A percentile compares a stretch with the other conserved stretches of the same genome.
Evolutionary conservation across 1,140 invertebrate genomes (phyloP).

Genomic region (Temnothorax curvispinosus): DNA sequence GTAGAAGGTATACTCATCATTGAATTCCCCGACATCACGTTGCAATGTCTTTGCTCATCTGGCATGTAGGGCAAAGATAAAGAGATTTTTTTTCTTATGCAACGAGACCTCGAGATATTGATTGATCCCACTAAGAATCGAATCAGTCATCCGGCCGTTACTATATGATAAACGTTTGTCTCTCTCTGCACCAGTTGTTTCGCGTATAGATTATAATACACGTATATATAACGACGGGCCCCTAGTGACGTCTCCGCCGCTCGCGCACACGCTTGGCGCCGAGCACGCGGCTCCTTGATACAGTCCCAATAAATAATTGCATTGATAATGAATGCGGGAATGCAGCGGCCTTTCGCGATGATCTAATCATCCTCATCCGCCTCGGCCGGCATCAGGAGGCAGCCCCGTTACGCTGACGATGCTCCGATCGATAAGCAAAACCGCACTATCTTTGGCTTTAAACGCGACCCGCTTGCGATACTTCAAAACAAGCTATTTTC

Average conservation of each 20-base stretch:
- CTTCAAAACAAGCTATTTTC: not conserved
- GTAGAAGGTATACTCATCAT: not conserved
- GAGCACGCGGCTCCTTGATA: not conserved
- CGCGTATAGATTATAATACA: not conserved
- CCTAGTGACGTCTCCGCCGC: not conserved
- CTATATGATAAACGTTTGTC: not conserved
- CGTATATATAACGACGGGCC: too few species aligned
- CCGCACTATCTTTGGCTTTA: not conserved
- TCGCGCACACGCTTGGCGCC: not conserved
- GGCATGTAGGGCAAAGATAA: not conserved
- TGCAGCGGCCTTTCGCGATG: constrained; percentile 3
- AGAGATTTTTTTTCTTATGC: not conserved
- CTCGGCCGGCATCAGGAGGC: not conserved
- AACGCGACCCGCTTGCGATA: not conserved
- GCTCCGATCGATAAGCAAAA: not conserved
- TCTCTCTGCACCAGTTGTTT: not conserved
- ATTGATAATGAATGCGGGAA: not conserved
- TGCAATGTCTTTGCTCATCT: not conserved
- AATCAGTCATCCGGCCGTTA: constrained; percentile 8
- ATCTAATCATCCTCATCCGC: not conserved
- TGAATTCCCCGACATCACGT: not conserved
- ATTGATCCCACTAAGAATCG: not conserved
- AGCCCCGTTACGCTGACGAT: not conserved
- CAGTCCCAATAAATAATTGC: constrained; percentile 27
- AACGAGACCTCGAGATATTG: not conserved